Evolutionary conservation across 2,797 vertebrate species (phyloP).

Genomic region (Podargus strigoides): DNA sequence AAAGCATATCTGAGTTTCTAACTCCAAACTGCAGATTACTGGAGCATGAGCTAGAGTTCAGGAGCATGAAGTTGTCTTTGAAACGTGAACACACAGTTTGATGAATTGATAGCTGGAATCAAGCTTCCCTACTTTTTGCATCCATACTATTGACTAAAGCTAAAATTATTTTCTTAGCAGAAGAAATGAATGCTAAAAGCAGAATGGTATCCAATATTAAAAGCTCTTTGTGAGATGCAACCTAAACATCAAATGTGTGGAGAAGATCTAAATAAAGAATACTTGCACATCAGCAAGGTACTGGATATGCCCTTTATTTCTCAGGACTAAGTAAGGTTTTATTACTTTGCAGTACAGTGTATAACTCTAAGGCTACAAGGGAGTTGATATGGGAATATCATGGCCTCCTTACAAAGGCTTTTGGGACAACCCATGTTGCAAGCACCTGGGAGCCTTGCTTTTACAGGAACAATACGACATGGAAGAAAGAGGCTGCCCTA

Average conservation of each 20-base stretch:
- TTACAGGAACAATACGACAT: accelerated
- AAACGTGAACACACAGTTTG: not conserved
- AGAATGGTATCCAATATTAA: not conserved
- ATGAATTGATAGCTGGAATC: not conserved
- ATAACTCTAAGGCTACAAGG: not conserved
- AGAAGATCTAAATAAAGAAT: not conserved
- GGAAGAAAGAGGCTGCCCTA: not conserved
- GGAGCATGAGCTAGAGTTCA: not conserved
- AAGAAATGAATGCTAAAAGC: not conserved
- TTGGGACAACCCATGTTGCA: not conserved
- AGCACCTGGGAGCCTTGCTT: not conserved
- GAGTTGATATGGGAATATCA: not conserved
- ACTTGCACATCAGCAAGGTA: not conserved
- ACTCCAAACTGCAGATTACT: not conserved
- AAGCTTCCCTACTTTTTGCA: not conserved
- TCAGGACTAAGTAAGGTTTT: not conserved
- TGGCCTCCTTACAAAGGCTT: not conserved
- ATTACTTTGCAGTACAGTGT: not conserved
- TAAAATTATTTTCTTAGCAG: not conserved
- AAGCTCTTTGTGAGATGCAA: not conserved
- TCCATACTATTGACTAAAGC: not conserved
- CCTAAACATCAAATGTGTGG: not conserved
- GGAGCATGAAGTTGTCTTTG: not conserved
- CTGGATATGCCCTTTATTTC: not conserved
- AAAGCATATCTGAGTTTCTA: not conserved